Evolutionary conservation across 2,113 vertebrate species (phyloP).

Genomic region (Eudyptes chrysolophus): DNA sequence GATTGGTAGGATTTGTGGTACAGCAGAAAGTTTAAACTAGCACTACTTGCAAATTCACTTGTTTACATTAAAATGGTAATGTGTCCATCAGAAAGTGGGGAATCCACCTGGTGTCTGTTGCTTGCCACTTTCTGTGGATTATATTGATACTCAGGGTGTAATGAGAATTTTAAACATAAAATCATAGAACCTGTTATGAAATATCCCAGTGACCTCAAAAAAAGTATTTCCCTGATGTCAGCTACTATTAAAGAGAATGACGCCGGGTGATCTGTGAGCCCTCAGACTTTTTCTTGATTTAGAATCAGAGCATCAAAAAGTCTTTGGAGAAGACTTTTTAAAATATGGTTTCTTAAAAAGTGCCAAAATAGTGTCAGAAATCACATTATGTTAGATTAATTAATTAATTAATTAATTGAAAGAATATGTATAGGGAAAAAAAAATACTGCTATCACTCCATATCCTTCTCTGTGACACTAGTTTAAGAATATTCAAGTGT

Average conservation of each 20-base stretch:
- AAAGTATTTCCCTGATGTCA: background rate
- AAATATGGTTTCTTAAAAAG: background rate
- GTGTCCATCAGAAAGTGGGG: background rate
- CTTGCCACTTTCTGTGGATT: background rate
- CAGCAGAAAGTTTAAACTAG: background rate
- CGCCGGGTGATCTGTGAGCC: background rate
- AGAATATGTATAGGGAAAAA: background rate
- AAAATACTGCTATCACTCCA: background rate
- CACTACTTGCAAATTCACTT: background rate
- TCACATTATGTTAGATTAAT: background rate
- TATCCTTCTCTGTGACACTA: background rate
- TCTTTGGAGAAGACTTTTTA: background rate
- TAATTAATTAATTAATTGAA: background rate
- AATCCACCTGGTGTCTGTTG: background rate
- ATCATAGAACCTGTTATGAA: background rate
- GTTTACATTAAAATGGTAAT: background rate
- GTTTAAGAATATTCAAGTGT: background rate
- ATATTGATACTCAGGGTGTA: background rate
- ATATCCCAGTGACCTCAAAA: background rate
- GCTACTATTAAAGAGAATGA: background rate
- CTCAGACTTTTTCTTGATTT: background rate
- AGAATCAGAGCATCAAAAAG: background rate
- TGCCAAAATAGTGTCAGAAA: background rate
- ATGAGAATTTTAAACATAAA: background rate
- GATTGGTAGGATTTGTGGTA: background rate